Evolutionary conservation across 2,888 invertebrate genomes (phyloP), one percentile per base, ranked within the genome.

Genomic region (Chrysotoxum bicinctum): DNA sequence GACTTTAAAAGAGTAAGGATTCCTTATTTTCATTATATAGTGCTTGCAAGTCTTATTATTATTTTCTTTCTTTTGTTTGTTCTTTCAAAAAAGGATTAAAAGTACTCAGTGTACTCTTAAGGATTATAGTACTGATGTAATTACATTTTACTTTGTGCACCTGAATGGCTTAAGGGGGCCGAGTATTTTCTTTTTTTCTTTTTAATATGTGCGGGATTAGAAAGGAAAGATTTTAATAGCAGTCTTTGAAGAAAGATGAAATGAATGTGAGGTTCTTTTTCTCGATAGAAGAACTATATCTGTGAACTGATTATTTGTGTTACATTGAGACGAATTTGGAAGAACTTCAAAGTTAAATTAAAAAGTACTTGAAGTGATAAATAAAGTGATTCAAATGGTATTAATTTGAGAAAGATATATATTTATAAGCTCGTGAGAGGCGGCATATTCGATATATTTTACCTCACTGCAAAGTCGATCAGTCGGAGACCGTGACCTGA

Each of bases 101-200:
- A 40, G 70, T 83, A 62, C 64, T 43, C 21, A 43, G 62, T 64
- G 62, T 58, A 76, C 43, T 43, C 35, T 50, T 32, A 14, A 56
- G 74, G 74, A 79, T 83, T 83, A 76, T 50, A 32, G 48, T 52
- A 70, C 70, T 68, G 83, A 52, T 79, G 84, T 80, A 84, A 84
- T 84, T 84, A 84, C 70, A 72, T 84, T 76, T 72, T 60, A 6
- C 75, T 72, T 21, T 21, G 69, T 32, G 52, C 83, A 84, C 70
- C 80, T 84, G 80, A 75, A 80, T 48, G 68, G 60, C 45, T 72
- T 60, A 26, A 40, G 2, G 54, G 14, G 6, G 0, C 10, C 9
- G 40, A 69, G 10, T 56, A 37, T 26, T 40, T 62, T 3, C 52
- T 74, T 48, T 45, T 14, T 9, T 37, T 54, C 43, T 54, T 56